phyloP scores from a whole-genome alignment of 2,113 vertebrate species.

The Gymnarchus niloticus region DNA sequence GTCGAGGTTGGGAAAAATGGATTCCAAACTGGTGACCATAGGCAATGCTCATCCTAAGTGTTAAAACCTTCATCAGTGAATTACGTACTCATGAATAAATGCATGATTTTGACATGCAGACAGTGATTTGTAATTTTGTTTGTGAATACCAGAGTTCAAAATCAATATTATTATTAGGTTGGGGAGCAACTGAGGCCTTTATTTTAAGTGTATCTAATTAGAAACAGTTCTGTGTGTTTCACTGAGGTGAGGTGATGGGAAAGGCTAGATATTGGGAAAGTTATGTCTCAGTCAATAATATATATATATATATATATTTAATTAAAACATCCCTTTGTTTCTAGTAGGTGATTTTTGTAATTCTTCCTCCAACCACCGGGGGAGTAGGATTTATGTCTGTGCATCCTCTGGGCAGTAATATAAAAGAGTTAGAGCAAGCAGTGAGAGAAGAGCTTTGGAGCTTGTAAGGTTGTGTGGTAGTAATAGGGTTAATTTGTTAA shows the following conservation, averaged over 20 bases:
- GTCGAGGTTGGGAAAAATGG: background rate
- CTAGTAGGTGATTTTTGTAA: too few species aligned
- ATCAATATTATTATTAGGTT: background rate
- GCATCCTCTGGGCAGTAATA: too few species aligned
- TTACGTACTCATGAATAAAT: background rate
- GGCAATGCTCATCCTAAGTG: background rate
- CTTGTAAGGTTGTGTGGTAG: too few species aligned
- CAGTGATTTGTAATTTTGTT: background rate
- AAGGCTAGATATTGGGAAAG: background rate
- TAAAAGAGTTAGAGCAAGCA: too few species aligned
- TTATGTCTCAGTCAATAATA: background rate
- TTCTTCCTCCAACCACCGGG: too few species aligned
- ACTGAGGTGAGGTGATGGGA: background rate
- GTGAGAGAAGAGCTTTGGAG: too few species aligned
- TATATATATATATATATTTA: background rate
- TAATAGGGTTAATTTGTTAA: too few species aligned
- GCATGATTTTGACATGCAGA: background rate
- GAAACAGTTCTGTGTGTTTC: background rate
- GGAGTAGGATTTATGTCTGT: too few species aligned
- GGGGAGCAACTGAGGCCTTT: background rate
- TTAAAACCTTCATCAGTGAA: background rate
- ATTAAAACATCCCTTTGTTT: too few species aligned
- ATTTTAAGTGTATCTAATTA: background rate
- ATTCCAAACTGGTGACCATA: background rate
- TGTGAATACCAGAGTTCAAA: background rate